Conservation (phyloP, 2,888 invertebrate species). For the Troides oblongomaculatus region DNA sequence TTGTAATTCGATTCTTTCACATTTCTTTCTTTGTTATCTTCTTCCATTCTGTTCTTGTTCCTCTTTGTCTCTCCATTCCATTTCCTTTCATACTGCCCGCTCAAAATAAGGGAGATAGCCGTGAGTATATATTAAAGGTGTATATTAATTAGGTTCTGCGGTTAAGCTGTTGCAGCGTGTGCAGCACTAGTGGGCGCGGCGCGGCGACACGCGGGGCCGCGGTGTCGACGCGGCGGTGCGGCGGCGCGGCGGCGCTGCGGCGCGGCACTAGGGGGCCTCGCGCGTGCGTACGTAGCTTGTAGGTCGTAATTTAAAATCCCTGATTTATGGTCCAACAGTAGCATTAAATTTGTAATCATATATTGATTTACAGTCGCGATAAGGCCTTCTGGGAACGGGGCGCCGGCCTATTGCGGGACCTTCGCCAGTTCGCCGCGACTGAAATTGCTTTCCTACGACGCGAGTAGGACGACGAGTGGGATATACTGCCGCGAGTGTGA, state of each 20-base stretch:
- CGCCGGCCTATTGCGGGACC: conserved; percentile 54
- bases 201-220: conserved; percentile 52
- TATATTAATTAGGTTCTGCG: no score
- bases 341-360: conserved; percentile 81
- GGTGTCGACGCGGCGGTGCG: conserved; percentile 65
- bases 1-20: no score
- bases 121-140: no score
- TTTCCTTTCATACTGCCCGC: no score
- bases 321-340: conserved; percentile 79
- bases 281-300: conserved; percentile 73
- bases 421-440: conserved; percentile 43
- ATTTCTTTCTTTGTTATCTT: no score
- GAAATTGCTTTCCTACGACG: conserved; percentile 61
- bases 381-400: conserved; percentile 69
- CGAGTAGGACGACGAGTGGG: conserved; percentile 40
- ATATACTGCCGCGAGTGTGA: conserved; percentile 26
- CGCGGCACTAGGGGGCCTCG: conserved; percentile 78
- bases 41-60: no score
- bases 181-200: conserved; percentile 33
- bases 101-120: no score
- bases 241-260: conserved; percentile 55
- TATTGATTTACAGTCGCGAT: conserved; percentile 78
- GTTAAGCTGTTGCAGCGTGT: background rate
- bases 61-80: no score
- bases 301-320: conserved; percentile 77